Evolutionary conservation across 2,797 vertebrate species (phyloP), one percentile per base, ranked within the genome.

Genomic region (Pogonophryne albipinna): DNA sequence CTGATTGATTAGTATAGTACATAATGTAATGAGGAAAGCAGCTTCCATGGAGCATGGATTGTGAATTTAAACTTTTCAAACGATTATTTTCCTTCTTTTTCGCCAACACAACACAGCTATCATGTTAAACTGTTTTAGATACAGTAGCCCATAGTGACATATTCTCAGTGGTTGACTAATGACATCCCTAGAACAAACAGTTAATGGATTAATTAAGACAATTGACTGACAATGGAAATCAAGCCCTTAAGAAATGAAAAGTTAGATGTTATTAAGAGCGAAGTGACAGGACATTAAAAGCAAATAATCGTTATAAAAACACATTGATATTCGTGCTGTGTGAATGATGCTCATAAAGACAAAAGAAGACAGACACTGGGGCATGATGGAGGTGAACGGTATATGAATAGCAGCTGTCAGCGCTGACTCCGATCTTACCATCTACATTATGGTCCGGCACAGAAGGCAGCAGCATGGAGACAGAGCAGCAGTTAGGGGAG

Each of bases 391-490:
- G 23, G 49, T 15, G 46, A 20, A 44, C 0, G 7, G 11, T 0
- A 10, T 4, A 19, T 56, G 51, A 57, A 63, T 6, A 14, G 72
- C 45, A 62, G 73, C 55, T 11, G 67, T 65, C 27, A 44, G 79
- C 77, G 76, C 69, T 10, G 67, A 80, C 73, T 27, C 62, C 61
- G 15, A 42, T 90, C 93, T 94, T 94, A 94, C 93, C 93, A 94
- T 94, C 93, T 94, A 92, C 66, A 79, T 72, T 56, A 88, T 76
- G 13, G 86, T 92, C 93, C 92, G 10, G 69, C 2, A 19, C 47
- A 56, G 69, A 59, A 10, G 77, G 84, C 71, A 73, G 90, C 83
- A 78, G 85, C 82, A n/a, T 79, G 84, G 87, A 91, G 87, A 92
- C 77, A 93, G 74, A 92, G 90, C 86, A 86, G 78, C 58, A 57